These are phyloP conservation scores for Malthinus flaveolus DNA, from an alignment of 2,888 invertebrate genomes.

Conservation along the genomic window DNA sequence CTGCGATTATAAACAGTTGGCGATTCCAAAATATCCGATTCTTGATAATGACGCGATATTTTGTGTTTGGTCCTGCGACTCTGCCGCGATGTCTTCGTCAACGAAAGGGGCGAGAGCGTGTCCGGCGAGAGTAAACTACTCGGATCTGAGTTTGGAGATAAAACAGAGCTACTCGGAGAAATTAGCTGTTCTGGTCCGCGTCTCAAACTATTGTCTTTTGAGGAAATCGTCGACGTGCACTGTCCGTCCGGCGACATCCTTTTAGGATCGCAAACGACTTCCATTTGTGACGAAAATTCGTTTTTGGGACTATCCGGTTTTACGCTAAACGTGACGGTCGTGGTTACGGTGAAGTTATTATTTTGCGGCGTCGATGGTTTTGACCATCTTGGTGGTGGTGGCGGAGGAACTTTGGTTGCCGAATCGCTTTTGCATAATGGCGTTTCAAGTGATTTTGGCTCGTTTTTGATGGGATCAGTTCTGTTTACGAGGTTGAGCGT, in stretches of 20 bases:
- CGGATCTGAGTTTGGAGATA: constrained; percentile 55
- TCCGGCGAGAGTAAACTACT: constrained; percentile 56
- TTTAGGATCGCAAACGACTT: constrained; percentile 60
- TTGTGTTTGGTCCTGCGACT: constrained; percentile 63
- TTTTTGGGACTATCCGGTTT: constrained; percentile 58
- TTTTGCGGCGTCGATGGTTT: constrained; percentile 70
- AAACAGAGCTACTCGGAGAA: constrained; percentile 47
- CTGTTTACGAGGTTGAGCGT: constrained; percentile 74
- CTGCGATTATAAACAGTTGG: constrained; percentile 82
- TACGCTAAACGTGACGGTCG: constrained; percentile 84
- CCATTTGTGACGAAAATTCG: constrained; percentile 36
- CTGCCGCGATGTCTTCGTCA: constrained; percentile 62
- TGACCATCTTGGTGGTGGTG: constrained; percentile 84
- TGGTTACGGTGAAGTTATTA: constrained; percentile 76
- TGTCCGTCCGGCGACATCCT: constrained; percentile 73
- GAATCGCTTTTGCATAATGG: constrained; percentile 41
- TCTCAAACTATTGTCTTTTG: constrained; percentile 66
- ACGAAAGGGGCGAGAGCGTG: constrained; percentile 53
- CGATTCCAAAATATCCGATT: constrained; percentile 83
- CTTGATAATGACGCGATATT: constrained; percentile 73
- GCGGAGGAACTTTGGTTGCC: constrained; percentile 68
- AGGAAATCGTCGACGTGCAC: constrained; percentile 66
- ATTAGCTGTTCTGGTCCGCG: constrained; percentile 56
- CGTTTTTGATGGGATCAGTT: constrained; percentile 42
- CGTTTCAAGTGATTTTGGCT: constrained; percentile 33